Conservation (phyloP, 1,140 invertebrate genomes). For the Leptopilina boulardi region DNA sequence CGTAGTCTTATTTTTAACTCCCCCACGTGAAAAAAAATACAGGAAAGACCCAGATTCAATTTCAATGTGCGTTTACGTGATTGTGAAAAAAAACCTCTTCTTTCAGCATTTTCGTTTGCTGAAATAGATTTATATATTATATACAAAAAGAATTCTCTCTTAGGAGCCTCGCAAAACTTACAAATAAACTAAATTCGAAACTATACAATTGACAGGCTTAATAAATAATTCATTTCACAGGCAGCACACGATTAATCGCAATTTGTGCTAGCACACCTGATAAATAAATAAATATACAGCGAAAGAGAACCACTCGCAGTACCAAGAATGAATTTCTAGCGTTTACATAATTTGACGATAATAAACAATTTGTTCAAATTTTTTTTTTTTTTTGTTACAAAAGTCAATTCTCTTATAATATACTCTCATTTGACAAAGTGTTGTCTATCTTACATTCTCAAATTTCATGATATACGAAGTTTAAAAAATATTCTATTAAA, state of each 20-base stretch:
- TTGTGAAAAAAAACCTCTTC: background rate
- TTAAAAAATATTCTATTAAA: too few species aligned
- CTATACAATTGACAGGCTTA: conserved; percentile 29
- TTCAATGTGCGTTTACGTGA: conserved; percentile 4
- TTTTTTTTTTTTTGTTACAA: background rate
- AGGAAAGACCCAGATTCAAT: background rate
- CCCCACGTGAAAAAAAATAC: background rate
- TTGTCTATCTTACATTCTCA: background rate
- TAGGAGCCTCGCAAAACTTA: conserved; percentile 21
- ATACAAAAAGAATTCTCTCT: conserved; percentile 6
- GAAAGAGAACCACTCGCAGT: conserved; percentile 21
- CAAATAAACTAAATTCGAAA: conserved; percentile 18
- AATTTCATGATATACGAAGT: too few species aligned
- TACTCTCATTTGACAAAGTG: background rate
- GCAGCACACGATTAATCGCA: conserved; percentile 36
- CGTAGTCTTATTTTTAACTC: conserved; percentile 9
- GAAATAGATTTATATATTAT: background rate
- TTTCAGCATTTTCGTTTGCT: conserved; percentile 16
- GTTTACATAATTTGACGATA: background rate
- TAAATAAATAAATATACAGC: conserved; percentile 33
- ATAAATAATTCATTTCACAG: conserved; percentile 49
- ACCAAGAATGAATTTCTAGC: conserved; percentile 7
- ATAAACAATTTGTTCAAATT: background rate
- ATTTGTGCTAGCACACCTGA: conserved; percentile 26
- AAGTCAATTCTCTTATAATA: background rate